phyloP scores from a whole-genome alignment of 2,888 invertebrate species.

The Tetragnatha montana region DNA sequence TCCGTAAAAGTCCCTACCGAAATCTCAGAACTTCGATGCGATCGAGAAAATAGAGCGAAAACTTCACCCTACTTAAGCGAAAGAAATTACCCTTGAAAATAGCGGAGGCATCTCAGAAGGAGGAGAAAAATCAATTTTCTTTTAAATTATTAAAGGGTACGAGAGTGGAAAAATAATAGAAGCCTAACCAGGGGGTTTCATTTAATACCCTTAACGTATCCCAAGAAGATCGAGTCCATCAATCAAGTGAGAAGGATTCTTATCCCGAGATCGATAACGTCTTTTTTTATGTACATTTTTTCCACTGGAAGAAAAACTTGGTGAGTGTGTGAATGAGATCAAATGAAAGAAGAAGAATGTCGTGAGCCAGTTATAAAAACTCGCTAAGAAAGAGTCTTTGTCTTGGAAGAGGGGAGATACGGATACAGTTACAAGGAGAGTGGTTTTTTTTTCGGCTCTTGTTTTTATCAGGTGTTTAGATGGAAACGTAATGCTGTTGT shows the following conservation, averaged over 20 bases:
- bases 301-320: slow-evolving; percentile 15
- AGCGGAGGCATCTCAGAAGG: slow-evolving; percentile 28
- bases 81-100: slow-evolving; percentile 50
- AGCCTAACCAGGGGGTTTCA: slow-evolving; percentile 63
- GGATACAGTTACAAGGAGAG: slow-evolving; percentile 7
- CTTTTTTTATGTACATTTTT: slow-evolving; percentile 55
- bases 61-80: slow-evolving; percentile 14
- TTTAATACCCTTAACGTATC: slow-evolving; percentile 63
- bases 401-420: slow-evolving; percentile 30
- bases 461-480: neutral
- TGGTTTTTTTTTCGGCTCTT: neutral
- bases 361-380: slow-evolving; percentile 39
- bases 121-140: slow-evolving; percentile 61
- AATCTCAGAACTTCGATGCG: neutral
- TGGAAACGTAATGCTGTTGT: neutral
- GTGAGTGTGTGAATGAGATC: slow-evolving; percentile 45
- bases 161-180: slow-evolving; percentile 32
- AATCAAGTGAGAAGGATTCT: slow-evolving; percentile 62
- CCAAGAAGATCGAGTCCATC: slow-evolving; percentile 45
- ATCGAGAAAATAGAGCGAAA: neutral
- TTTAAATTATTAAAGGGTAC: slow-evolving; percentile 61
- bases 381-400: slow-evolving; percentile 45
- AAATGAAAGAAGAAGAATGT: slow-evolving; percentile 4
- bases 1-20: neutral
- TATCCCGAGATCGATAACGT: slow-evolving; percentile 49